These are phyloP conservation scores for Pandemis heparana DNA, from an alignment of 2,888 invertebrate species.

Conservation along the genomic window DNA sequence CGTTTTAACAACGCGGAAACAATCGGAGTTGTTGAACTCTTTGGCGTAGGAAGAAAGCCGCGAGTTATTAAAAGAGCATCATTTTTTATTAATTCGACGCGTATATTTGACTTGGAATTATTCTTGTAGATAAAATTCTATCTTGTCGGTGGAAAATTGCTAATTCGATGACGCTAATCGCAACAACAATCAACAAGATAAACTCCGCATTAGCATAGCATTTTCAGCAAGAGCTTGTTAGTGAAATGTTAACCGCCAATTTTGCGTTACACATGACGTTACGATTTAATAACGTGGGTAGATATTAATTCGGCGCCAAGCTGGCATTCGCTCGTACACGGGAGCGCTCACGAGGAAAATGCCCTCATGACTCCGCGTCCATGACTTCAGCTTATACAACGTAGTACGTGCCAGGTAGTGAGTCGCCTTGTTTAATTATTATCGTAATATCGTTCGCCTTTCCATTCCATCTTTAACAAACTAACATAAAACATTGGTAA, in stretches of 20 bases:
- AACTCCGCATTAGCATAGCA: background rate
- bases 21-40: background rate
- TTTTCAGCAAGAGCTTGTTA: background rate
- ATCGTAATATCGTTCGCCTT: slow-evolving; percentile 29
- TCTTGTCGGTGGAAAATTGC: background rate
- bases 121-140: slow-evolving; percentile 22
- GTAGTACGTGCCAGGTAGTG: background rate
- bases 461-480: slow-evolving; percentile 16
- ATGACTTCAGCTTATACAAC: slow-evolving; percentile 16
- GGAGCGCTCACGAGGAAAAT: slow-evolving; percentile 18
- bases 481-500: background rate
- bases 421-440: slow-evolving; percentile 27
- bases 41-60: background rate
- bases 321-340: slow-evolving; percentile 11
- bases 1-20: background rate
- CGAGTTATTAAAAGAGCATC: slow-evolving; percentile 1
- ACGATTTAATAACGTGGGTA: slow-evolving; percentile 3
- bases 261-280: slow-evolving; percentile 12
- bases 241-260: background rate
- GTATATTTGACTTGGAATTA: background rate
- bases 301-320: slow-evolving; percentile 5
- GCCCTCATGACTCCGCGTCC: slow-evolving; percentile 14
- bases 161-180: slow-evolving; percentile 3
- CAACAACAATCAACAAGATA: background rate
- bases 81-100: background rate